Evolutionary conservation across 2,797 vertebrate genomes (phyloP).

Genomic region (Labroides dimidiatus): DNA sequence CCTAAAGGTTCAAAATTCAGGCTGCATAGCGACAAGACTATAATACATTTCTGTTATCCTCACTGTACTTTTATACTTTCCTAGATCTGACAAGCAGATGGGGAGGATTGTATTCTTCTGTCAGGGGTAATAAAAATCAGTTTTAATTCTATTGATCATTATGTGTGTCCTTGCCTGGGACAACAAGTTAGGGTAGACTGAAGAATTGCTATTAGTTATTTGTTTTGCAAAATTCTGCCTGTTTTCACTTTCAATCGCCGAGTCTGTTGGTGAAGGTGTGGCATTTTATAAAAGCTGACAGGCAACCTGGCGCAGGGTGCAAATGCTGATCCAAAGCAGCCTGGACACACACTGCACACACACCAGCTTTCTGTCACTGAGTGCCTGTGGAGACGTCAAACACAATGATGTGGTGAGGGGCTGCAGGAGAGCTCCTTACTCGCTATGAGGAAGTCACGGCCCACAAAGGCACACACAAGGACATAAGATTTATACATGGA

Average conservation of each 20-base stretch:
- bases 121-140: conserved; percentile 46
- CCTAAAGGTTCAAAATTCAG: not conserved
- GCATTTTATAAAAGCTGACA: conserved; percentile 70
- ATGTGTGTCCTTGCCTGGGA: conserved; percentile 51
- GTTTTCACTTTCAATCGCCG: conserved; percentile 12
- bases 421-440: conserved; percentile 52
- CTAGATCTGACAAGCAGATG: conserved; percentile 16
- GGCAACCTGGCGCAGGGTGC: conserved; percentile 58
- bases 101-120: conserved; percentile 23
- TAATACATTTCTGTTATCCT: conserved; percentile 3
- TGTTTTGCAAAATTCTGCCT: conserved; percentile 44
- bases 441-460: conserved; percentile 38
- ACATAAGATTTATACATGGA: conserved; percentile 21
- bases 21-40: not conserved
- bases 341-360: conserved; percentile 72
- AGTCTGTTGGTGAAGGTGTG: conserved; percentile 56
- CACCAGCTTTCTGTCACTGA: conserved; percentile 60
- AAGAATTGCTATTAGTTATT: conserved; percentile 56
- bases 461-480: conserved; percentile 31
- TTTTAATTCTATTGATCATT: conserved; percentile 45
- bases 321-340: conserved; percentile 72
- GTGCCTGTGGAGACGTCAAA: conserved; percentile 76
- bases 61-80: not conserved
- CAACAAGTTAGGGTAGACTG: conserved; percentile 27
- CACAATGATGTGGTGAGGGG: conserved; percentile 72